These are phyloP conservation scores for Lingula anatina DNA, from an alignment of 2,888 invertebrate genomes.

Conservation along the genomic window DNA sequence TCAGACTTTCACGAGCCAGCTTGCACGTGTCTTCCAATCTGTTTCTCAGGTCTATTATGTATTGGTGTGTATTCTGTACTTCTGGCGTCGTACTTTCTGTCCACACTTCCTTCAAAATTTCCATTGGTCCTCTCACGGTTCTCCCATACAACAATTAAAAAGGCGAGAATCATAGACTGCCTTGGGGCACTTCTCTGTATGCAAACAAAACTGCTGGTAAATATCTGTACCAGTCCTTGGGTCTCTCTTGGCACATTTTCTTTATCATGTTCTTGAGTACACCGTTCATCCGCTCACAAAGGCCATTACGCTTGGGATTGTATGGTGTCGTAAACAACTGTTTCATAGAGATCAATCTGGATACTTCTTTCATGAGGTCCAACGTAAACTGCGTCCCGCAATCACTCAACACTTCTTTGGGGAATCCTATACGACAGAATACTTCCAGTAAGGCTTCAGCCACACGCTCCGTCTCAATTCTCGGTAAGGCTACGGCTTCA, in stretches of 20 bases:
- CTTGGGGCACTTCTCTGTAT: too few species aligned
- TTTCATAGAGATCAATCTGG: slow-evolving; percentile 9
- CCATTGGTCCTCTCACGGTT: slow-evolving; percentile 11
- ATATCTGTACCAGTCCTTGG: too few species aligned
- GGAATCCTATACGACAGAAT: slow-evolving; percentile 11
- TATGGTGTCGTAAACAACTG: slow-evolving; percentile 10
- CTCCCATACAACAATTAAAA: slow-evolving; percentile 18
- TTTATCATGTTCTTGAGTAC: slow-evolving; percentile 11
- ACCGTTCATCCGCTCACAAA: slow-evolving; percentile 13
- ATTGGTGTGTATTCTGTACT: slow-evolving; percentile 14
- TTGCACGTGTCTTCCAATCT: slow-evolving; percentile 12
- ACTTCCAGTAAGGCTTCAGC: slow-evolving; percentile 16
- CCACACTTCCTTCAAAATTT: slow-evolving; percentile 13
- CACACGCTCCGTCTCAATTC: slow-evolving; percentile 12
- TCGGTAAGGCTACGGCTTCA: slow-evolving; percentile 8
- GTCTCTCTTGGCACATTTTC: slow-evolving; percentile 6
- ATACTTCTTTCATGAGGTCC: slow-evolving; percentile 11
- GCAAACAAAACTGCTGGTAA: too few species aligned
- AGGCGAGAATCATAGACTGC: slow-evolving; percentile 12
- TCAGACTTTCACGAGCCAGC: slow-evolving; percentile 10
- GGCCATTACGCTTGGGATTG: slow-evolving; percentile 14
- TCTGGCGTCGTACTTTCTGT: not conserved
- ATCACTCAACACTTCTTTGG: slow-evolving; percentile 15
- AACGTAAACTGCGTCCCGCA: slow-evolving; percentile 17
- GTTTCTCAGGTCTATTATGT: slow-evolving; percentile 14